Percentiles rank a stretch among this genome's conserved stretches.
phyloP scores from a whole-genome alignment of 2,797 vertebrate species.

The Acanthopagrus latus region DNA sequence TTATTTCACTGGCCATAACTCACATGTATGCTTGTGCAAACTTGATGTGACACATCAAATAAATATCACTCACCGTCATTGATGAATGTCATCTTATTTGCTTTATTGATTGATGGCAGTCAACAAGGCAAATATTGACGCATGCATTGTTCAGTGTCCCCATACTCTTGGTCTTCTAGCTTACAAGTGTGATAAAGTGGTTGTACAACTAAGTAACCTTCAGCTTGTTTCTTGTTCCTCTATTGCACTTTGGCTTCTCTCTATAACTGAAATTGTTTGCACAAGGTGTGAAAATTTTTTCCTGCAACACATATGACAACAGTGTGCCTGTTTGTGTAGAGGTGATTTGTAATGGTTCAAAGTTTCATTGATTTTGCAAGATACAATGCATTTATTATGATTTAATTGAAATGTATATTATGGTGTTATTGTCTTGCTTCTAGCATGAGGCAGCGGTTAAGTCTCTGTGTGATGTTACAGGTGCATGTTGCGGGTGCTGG shows the following conservation, averaged over 20 bases:
- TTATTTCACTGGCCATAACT: too few relatives aligned
- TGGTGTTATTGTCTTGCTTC: background rate
- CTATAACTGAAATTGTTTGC: conserved; percentile 5
- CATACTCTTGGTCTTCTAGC: background rate
- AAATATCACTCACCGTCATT: too few relatives aligned
- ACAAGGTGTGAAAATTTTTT: conserved; percentile 6
- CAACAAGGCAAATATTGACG: too few relatives aligned
- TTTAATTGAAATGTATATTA: background rate
- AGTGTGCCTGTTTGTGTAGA: background rate
- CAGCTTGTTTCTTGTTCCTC: background rate
- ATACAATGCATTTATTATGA: background rate
- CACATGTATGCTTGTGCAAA: too few relatives aligned
- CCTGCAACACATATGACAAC: background rate
- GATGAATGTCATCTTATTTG: too few relatives aligned
- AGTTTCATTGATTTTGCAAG: conserved; percentile 17
- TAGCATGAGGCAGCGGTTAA: background rate
- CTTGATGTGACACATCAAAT: too few relatives aligned
- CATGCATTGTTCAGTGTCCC: too few relatives aligned
- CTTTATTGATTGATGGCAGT: too few relatives aligned
- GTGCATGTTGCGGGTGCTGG: conserved; percentile 97
- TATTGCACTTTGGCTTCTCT: background rate
- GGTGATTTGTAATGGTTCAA: conserved; percentile 1
- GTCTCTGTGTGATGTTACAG: conserved; percentile 73
- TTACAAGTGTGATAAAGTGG: background rate
- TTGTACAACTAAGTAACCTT: background rate